Evolutionary conservation across 2,113 vertebrate species (phyloP), one percentile per base, ranked within the genome.

Genomic region (Heterocephalus glaber): DNA sequence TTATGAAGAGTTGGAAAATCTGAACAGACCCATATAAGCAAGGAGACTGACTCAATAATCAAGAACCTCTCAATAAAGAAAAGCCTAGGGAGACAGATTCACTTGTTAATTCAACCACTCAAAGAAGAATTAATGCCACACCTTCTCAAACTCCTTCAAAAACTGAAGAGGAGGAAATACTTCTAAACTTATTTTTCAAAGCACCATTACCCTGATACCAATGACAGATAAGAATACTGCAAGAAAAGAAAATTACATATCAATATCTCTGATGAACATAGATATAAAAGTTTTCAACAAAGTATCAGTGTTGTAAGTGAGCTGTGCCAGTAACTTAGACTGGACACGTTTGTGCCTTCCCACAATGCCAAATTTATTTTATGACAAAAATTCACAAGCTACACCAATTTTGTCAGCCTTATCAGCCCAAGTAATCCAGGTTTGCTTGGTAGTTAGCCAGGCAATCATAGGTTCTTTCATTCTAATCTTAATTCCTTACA

Each of bases 41-140:
- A 58, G 49, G 41, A 85, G 70, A 85, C 14, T 68, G 33, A 85
- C 44, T 87, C n/a, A 77, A 86, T 65, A 44, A 68, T 35, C 24
- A 80, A 81, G 49, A 88, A 52, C 47, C 30, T 63, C 86, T 47
- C 77, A 89, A 41, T 33, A 83, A 89, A 83, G n/a, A 83, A 89
- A 89, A 63, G n/a, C 68, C n/a, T 49, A 44, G 28, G 7, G 41
- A 76, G 72, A 80, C 22, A 22, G 2, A 12, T 56, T 90, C n/a
- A 35, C n/a, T 44, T 12, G 5, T 81, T 81, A 89, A 76, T 56
- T 83, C 47, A 65, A 47, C n/a, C n/a, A 54, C 56, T 35, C 20
- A 74, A 41, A 79, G 38, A 86, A 66, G 35, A 74, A 66, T 66
- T 52, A 63, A 74, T 28, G 16, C 22, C 19, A 87, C 13, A 72